These are phyloP conservation scores for Microplitis deprimator DNA, from an alignment of 2,888 invertebrate species.

Conservation along the genomic window DNA sequence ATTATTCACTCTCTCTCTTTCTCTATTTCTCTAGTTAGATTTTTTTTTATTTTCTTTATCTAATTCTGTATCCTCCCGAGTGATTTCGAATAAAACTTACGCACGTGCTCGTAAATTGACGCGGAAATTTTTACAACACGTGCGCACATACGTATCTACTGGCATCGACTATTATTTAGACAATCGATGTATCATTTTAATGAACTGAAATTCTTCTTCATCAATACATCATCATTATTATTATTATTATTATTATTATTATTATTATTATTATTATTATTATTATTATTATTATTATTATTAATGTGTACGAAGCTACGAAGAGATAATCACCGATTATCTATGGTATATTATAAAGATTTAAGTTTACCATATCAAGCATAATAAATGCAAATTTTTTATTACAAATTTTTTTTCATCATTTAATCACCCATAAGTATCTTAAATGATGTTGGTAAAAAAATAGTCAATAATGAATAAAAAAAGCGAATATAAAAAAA, in stretches of 20 bases:
- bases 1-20: neutral
- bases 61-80: neutral
- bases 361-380: neutral
- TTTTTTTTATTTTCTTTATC: neutral
- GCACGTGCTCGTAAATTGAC: constrained; percentile 49
- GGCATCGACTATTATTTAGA: constrained; percentile 32
- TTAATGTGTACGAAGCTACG: neutral
- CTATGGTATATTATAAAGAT: neutral
- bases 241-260: too few species aligned
- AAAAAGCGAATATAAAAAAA: neutral
- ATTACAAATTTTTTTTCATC: neutral
- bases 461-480: neutral
- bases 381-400: neutral
- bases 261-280: neutral
- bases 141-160: constrained; percentile 23
- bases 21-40: neutral
- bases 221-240: constrained; percentile 8
- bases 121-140: neutral
- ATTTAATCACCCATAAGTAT: neutral
- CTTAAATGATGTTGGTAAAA: neutral
- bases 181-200: constrained; percentile 36
- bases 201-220: constrained; percentile 26
- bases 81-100: neutral
- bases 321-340: neutral
- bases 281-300: neutral